Conservation (phyloP, 2,888 invertebrate genomes). For the Limenitis camilla region DNA sequence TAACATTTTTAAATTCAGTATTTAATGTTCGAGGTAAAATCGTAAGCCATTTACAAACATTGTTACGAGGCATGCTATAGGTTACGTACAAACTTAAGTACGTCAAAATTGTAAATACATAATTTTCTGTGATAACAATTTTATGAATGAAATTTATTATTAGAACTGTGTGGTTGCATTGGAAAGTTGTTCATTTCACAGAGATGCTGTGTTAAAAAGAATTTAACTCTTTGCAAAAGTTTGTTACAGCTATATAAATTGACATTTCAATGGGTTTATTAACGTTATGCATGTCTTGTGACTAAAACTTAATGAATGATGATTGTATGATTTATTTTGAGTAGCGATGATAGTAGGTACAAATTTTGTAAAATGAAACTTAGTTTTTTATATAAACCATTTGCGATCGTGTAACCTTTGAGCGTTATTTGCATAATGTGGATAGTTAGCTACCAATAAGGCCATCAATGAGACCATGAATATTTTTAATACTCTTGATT, state of each 20-base stretch:
- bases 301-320: slow-evolving; percentile 24
- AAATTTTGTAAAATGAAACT: slow-evolving; percentile 20
- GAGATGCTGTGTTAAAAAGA: slow-evolving; percentile 48
- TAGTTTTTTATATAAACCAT: slow-evolving; percentile 16
- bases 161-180: slow-evolving; percentile 74
- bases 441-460: slow-evolving; percentile 8
- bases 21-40: slow-evolving; percentile 35
- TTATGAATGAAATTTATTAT: slow-evolving; percentile 65
- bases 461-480: slow-evolving; percentile 3
- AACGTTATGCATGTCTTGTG: slow-evolving; percentile 25
- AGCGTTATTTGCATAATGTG: slow-evolving; percentile 10
- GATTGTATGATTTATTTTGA: slow-evolving; percentile 22
- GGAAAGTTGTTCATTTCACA: slow-evolving; percentile 62
- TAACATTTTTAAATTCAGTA: slow-evolving; percentile 13
- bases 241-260: slow-evolving; percentile 17
- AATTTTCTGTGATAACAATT: slow-evolving; percentile 76
- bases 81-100: slow-evolving; percentile 64
- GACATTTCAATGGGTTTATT: slow-evolving; percentile 8
- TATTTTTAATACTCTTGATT: slow-evolving; percentile 22
- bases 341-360: slow-evolving; percentile 24
- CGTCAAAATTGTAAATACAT: slow-evolving; percentile 76
- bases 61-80: slow-evolving; percentile 61
- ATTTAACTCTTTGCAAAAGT: slow-evolving; percentile 23
- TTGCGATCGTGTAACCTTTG: slow-evolving; percentile 4
- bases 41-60: slow-evolving; percentile 51